Percentiles rank a stretch among this genome's conserved stretches.
These are phyloP conservation scores for Urechis unicinctus DNA, from an alignment of 2,888 invertebrate genomes.

Conservation along the genomic window DNA sequence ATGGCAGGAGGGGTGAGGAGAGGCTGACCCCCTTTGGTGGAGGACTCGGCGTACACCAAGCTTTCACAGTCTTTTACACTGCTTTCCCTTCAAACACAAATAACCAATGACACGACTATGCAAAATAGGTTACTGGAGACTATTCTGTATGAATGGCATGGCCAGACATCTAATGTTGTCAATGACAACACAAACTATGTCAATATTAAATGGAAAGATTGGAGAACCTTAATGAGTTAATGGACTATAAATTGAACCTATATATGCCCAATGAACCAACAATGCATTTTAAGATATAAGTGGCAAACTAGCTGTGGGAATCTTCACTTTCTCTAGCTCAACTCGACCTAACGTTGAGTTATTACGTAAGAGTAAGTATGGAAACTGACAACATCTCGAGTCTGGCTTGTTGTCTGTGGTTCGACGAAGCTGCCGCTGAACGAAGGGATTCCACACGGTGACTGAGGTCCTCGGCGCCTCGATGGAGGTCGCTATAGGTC, in stretches of 20 bases:
- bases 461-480: conserved; percentile 24
- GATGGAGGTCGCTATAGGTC: conserved; percentile 27
- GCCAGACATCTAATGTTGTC: no score
- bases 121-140: no score
- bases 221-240: no score
- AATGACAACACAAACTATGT: no score
- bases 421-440: conserved; percentile 15
- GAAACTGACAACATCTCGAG: conserved; percentile 29
- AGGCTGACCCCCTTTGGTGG: conserved; percentile 32
- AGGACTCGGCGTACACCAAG: conserved; percentile 31
- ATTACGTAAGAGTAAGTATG: not conserved
- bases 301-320: no score
- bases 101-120: no score
- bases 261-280: no score
- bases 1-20: conserved; percentile 31
- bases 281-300: no score
- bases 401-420: conserved; percentile 23
- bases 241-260: no score
- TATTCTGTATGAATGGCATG: no score
- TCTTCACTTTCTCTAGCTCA: no score
- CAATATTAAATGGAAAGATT: no score
- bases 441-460: conserved; percentile 18
- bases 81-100: conserved; percentile 25
- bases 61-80: conserved; percentile 26
- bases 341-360: not conserved